Conservation (phyloP, 2,797 vertebrate genomes). For the Acrocephalus scirpaceus region DNA sequence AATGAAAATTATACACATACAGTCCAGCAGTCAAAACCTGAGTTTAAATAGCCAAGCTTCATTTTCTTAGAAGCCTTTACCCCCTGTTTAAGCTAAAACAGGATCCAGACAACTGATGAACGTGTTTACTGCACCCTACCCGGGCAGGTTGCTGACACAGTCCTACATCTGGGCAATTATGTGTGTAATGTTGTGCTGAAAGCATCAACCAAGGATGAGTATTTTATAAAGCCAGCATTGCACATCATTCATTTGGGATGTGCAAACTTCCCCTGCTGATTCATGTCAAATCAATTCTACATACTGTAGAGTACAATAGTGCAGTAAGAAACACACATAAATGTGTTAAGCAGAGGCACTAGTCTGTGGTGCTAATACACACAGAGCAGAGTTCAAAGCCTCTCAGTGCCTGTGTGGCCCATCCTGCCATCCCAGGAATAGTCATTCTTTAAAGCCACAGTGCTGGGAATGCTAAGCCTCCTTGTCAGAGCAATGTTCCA, state of each 20-base stretch:
- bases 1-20: neutral
- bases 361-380: neutral
- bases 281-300: neutral
- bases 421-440: neutral
- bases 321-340: neutral
- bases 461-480: rapidly evolving
- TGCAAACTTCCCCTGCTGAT: neutral
- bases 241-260: neutral
- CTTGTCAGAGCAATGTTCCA: neutral
- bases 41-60: neutral
- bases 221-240: neutral
- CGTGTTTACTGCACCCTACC: rapidly evolving
- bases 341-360: neutral
- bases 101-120: neutral
- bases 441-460: neutral
- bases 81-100: neutral
- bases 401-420: neutral
- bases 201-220: neutral
- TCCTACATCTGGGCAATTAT: neutral
- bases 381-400: neutral
- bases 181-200: neutral
- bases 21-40: neutral
- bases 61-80: neutral
- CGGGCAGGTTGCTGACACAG: neutral
- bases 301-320: neutral